Percentiles rank a stretch among this genome's conserved stretches.
Evolutionary conservation across 2,888 invertebrate genomes (phyloP).

Genomic region (Hemicrepidius hirtus): DNA sequence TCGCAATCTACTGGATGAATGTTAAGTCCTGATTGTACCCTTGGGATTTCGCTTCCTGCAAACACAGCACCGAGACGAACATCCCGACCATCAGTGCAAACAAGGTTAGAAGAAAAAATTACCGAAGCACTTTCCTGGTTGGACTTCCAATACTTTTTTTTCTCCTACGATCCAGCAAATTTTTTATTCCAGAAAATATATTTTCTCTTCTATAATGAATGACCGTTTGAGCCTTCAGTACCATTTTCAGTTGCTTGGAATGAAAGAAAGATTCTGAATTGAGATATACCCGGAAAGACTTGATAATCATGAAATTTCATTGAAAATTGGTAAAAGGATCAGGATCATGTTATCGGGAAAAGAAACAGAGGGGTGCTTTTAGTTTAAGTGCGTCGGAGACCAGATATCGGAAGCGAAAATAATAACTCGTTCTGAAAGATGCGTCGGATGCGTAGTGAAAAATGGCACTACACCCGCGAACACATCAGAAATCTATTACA

Average conservation of each 20-base stretch:
- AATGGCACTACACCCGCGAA: slow-evolving; percentile 61
- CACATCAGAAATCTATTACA: slow-evolving; percentile 64
- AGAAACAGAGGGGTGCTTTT: slow-evolving; percentile 30
- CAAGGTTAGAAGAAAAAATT: no score
- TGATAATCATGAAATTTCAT: background rate
- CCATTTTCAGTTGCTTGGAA: no score
- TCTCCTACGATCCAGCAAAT: no score
- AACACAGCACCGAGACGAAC: no score
- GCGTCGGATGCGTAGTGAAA: slow-evolving; percentile 59
- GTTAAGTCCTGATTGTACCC: background rate
- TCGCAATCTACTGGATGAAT: slow-evolving; percentile 12
- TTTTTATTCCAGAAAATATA: no score
- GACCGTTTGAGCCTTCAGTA: no score
- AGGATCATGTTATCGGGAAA: background rate
- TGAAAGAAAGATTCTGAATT: background rate
- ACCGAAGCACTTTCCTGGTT: no score
- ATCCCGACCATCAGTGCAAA: no score
- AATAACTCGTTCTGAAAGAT: slow-evolving; percentile 37
- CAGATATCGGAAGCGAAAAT: slow-evolving; percentile 21
- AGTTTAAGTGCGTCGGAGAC: slow-evolving; percentile 32
- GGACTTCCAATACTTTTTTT: no score
- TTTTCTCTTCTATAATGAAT: no score
- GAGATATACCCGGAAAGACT: background rate
- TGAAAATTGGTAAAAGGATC: background rate
- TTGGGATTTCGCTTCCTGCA: no score